phyloP scores from a whole-genome alignment of 2,888 invertebrate genomes.

The Achlya flavicornis region DNA sequence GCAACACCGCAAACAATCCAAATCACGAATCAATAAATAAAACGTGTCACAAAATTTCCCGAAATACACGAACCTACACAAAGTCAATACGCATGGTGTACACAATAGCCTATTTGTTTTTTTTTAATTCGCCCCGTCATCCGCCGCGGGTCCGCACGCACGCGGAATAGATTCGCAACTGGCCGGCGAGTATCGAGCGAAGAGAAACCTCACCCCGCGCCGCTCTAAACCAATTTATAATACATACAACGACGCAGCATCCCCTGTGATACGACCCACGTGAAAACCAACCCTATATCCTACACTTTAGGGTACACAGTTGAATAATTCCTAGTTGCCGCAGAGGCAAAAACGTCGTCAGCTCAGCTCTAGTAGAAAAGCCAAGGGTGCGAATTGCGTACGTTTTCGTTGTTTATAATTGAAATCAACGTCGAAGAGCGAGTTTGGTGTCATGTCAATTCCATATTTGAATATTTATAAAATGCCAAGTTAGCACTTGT shows the following conservation, averaged over 20 bases:
- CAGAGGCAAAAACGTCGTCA: constrained; percentile 76
- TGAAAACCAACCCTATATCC: constrained; percentile 47
- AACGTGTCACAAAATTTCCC: not conserved
- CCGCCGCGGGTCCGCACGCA: constrained; percentile 42
- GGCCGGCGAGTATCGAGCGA: constrained; percentile 74
- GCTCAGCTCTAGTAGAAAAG: constrained; percentile 74
- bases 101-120: constrained; percentile 31
- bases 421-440: constrained; percentile 55
- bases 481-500: constrained; percentile 15
- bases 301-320: constrained; percentile 35
- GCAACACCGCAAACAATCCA: constrained; percentile 29
- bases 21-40: constrained; percentile 19
- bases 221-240: constrained; percentile 84
- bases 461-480: constrained; percentile 36
- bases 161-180: constrained; percentile 65
- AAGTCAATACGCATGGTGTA: constrained; percentile 33
- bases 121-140: constrained; percentile 45
- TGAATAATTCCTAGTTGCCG: constrained; percentile 59
- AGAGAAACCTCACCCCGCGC: constrained; percentile 67
- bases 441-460: constrained; percentile 35
- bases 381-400: constrained; percentile 80
- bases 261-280: constrained; percentile 53
- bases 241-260: constrained; percentile 83
- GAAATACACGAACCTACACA: constrained; percentile 1
- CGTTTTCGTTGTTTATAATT: constrained; percentile 71